phyloP scores from a whole-genome alignment of 2,113 vertebrate species.

The Puffinus mauretanicus region DNA sequence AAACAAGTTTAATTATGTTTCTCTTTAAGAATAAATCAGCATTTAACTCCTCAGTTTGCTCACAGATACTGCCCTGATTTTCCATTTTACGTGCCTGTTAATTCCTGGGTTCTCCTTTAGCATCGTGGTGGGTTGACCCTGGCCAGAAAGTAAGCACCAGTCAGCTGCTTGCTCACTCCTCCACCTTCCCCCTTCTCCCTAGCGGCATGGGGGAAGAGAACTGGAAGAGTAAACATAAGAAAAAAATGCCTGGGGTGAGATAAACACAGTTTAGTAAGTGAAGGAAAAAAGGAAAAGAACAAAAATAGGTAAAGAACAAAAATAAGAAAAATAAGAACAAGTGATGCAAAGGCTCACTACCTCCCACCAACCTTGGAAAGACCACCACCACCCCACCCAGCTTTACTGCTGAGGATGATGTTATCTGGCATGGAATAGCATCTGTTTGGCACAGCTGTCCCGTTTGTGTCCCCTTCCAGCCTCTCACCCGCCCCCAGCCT shows the following conservation, averaged over 20 bases:
- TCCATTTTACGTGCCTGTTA: background rate
- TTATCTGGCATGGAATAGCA: fast-evolving
- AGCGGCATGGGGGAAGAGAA: fast-evolving
- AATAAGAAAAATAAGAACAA: fast-evolving
- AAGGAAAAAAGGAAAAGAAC: background rate
- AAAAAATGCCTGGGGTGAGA: background rate
- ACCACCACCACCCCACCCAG: background rate
- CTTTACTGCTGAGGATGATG: background rate
- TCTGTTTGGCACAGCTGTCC: background rate
- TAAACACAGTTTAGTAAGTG: background rate
- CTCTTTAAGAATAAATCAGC: background rate
- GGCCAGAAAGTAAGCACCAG: too few species aligned
- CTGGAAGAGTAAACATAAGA: background rate
- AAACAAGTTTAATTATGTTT: background rate
- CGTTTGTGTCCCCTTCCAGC: background rate
- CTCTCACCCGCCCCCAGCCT: background rate
- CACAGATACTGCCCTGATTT: background rate
- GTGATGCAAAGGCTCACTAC: background rate
- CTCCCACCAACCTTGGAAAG: background rate
- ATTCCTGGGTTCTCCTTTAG: background rate
- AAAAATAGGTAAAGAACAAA: background rate
- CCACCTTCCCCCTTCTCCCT: background rate
- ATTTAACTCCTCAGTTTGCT: background rate
- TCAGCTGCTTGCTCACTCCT: background rate
- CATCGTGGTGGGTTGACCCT: fast-evolving